These are phyloP conservation scores for Heliconius ethilla DNA, from an alignment of 2,888 invertebrate species.

Conservation along the genomic window DNA sequence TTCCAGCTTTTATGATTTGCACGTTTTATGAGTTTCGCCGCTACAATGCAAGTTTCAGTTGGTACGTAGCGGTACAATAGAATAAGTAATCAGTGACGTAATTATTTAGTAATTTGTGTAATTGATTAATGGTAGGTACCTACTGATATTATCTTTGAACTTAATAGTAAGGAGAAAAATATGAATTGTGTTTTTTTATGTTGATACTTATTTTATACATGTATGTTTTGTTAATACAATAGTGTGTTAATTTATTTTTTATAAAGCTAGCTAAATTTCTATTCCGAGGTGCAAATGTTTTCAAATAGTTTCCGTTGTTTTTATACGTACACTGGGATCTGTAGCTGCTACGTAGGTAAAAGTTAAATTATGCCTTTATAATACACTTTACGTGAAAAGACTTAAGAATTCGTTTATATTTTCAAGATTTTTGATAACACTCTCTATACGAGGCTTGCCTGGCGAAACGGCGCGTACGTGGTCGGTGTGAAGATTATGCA, in stretches of 20 bases:
- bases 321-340: background rate
- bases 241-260: background rate
- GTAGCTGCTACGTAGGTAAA: background rate
- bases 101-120: slow-evolving; percentile 37
- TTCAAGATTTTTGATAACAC: slow-evolving; percentile 19
- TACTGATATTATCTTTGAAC: background rate
- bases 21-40: slow-evolving; percentile 64
- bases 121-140: slow-evolving; percentile 28
- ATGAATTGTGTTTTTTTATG: background rate
- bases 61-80: slow-evolving; percentile 50
- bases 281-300: background rate
- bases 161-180: background rate
- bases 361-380: slow-evolving; percentile 4
- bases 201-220: background rate
- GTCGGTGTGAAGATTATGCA: slow-evolving; percentile 45
- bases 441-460: slow-evolving; percentile 27
- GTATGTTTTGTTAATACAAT: background rate
- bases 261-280: background rate
- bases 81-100: slow-evolving; percentile 34
- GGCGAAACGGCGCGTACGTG: slow-evolving; percentile 44
- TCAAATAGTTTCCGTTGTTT: background rate
- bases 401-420: slow-evolving; percentile 28
- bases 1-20: slow-evolving; percentile 64
- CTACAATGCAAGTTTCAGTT: slow-evolving; percentile 58
- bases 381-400: slow-evolving; percentile 12